phyloP scores from a whole-genome alignment of 2,888 invertebrate species.

The Blomia tropicalis region DNA sequence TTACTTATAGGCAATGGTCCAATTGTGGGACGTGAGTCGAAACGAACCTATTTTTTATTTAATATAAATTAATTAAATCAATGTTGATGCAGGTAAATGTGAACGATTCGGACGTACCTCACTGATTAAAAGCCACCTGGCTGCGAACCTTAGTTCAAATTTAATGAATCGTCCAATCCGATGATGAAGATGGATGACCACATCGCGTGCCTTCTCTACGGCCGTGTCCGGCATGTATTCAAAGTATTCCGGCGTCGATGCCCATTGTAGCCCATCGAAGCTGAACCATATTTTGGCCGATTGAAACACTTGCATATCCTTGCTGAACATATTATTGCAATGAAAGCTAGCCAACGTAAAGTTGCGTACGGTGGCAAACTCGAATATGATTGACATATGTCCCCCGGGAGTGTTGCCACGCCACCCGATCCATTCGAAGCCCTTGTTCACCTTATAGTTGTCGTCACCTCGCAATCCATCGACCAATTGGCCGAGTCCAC shows the following conservation, averaged over 20 bases:
- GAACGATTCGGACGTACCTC: constrained; percentile 53
- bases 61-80: background rate
- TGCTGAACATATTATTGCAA: constrained; percentile 68
- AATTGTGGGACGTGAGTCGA: background rate
- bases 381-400: constrained; percentile 55
- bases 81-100: background rate
- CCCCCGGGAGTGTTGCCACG: constrained; percentile 48
- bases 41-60: background rate
- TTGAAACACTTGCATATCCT: constrained; percentile 61
- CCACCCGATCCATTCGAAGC: constrained; percentile 83
- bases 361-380: constrained; percentile 71
- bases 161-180: constrained; percentile 65
- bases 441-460: constrained; percentile 48
- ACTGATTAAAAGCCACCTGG: constrained; percentile 73
- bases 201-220: constrained; percentile 62
- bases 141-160: constrained; percentile 56
- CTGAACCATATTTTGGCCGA: constrained; percentile 61
- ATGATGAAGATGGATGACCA: constrained; percentile 62
- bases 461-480: constrained; percentile 64
- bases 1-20: background rate
- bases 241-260: constrained; percentile 57
- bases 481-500: constrained; percentile 67
- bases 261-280: constrained; percentile 59
- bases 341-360: constrained; percentile 64
- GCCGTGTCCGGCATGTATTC: constrained; percentile 55